Conservation (phyloP, 2,888 invertebrate species). For the Allygus modestus region DNA sequence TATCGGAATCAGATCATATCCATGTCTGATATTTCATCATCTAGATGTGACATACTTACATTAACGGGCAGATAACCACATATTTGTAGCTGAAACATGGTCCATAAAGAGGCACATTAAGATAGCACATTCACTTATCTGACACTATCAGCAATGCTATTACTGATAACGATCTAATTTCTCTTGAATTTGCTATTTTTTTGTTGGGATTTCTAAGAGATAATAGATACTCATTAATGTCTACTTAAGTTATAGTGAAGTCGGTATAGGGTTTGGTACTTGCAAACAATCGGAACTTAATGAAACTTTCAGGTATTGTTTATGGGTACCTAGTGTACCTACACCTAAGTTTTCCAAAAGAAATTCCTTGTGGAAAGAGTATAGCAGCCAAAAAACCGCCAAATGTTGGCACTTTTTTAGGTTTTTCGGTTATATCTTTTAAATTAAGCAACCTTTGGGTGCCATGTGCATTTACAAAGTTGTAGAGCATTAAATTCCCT, state of each 20-base stretch:
- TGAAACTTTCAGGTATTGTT: too few species aligned
- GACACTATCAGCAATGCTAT: not conserved
- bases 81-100: constrained; percentile 15
- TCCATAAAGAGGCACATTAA: not conserved
- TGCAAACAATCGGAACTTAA: too few species aligned
- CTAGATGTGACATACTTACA: not conserved
- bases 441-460: too few species aligned
- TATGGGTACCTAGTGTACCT: too few species aligned
- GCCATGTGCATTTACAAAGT: too few species aligned
- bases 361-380: too few species aligned
- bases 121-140: not conserved
- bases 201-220: not conserved
- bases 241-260: not conserved
- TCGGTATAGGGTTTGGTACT: too few species aligned
- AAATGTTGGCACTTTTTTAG: too few species aligned
- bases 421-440: too few species aligned
- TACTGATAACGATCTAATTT: not conserved
- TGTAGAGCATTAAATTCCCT: too few species aligned
- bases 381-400: too few species aligned
- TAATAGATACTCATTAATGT: not conserved
- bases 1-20: not conserved
- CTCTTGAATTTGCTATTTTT: not conserved
- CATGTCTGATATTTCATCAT: not conserved
- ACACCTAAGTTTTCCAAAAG: too few species aligned
- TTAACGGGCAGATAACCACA: not conserved